These are phyloP conservation scores for Rhagonycha fulva DNA, from an alignment of 2,888 invertebrate genomes.

Conservation along the genomic window DNA sequence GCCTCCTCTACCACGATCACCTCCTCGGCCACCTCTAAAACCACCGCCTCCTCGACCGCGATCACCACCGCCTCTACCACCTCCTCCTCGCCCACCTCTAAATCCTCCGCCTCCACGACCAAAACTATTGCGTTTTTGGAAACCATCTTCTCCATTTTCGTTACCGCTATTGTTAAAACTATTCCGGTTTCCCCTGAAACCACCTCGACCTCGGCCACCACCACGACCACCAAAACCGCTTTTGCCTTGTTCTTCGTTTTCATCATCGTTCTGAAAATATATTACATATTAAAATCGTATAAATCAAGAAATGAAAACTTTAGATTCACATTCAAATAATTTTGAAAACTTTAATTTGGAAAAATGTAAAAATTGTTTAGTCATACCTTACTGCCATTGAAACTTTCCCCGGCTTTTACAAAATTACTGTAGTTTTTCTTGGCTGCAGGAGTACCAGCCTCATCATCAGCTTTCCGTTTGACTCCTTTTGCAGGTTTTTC, in stretches of 20 bases:
- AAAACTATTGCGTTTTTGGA: conserved; percentile 38
- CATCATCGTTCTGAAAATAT: conserved; percentile 28
- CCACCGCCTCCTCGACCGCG: conserved; percentile 42
- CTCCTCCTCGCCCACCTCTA: conserved; percentile 38
- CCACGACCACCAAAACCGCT: neutral
- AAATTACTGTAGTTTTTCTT: conserved; percentile 72
- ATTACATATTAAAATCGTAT: conserved; percentile 21
- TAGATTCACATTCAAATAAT: too few species aligned
- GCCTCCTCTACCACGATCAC: conserved; percentile 1
- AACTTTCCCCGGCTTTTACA: conserved; percentile 62
- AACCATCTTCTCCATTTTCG: neutral
- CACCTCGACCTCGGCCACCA: neutral
- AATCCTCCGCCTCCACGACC: conserved; percentile 32
- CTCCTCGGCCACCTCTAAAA: conserved; percentile 31
- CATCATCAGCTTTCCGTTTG: conserved; percentile 55
- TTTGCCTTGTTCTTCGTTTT: conserved; percentile 28
- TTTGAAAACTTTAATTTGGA: neutral
- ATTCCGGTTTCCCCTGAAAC: neutral
- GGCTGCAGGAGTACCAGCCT: conserved; percentile 53
- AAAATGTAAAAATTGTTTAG: neutral
- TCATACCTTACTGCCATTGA: neutral
- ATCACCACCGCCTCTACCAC: conserved; percentile 28
- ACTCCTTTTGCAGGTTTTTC: conserved; percentile 37
- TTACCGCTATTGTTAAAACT: neutral
- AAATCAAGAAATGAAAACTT: conserved; percentile 44